Evolutionary conservation across 2,113 vertebrate genomes (phyloP), one percentile per base, ranked within the genome.

Genomic region (Vulpes vulpes): DNA sequence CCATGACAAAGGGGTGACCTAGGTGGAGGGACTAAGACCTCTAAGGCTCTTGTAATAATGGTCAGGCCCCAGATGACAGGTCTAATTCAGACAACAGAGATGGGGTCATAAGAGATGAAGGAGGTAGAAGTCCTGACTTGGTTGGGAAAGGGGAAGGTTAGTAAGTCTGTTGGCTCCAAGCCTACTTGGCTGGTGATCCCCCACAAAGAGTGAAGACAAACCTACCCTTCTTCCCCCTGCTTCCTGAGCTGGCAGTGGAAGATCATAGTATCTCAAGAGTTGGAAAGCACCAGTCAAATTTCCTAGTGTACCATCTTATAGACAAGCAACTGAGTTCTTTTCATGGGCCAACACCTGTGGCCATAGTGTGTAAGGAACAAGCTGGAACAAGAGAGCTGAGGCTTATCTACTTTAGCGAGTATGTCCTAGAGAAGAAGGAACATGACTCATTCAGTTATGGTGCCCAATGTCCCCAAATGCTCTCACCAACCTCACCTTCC

Each of bases 361-460:
- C 84, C 55, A 92, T 27, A 69, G 88, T 92, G 80, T 93, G 64
- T 94, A 69, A 84, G 14, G 69, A 84, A 73, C 62, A 96, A 91
- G 81, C 49, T 69, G 57, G 30, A 95, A 94, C 0, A 1, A 62
- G 55, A 81, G n/a, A 90, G n/a, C 14, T 64, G 27, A 94, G 73
- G 65, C 30, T 92, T 83, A 49, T 25, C 67, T 82, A 76, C 17
- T 80, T 93, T 32, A 92, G 55, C 4, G 11, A 92, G 11, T 60
- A 87, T 0, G 0, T 92, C 43, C 69, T 87, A 84, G 23, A 94
- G 74, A 94, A 82, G 4, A 89, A 20, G 17, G 32, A 87, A 55
- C 30, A 62, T 69, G 89, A 94, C 19, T 69, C 89, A 87, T 81
- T 95, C 74, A 78, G 67, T n/a, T 30, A 20, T 62, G 49, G 30